Evolutionary conservation across 2,888 invertebrate species (phyloP), one percentile per base, ranked within the genome.

Genomic region (Epicampocera succincta): DNA sequence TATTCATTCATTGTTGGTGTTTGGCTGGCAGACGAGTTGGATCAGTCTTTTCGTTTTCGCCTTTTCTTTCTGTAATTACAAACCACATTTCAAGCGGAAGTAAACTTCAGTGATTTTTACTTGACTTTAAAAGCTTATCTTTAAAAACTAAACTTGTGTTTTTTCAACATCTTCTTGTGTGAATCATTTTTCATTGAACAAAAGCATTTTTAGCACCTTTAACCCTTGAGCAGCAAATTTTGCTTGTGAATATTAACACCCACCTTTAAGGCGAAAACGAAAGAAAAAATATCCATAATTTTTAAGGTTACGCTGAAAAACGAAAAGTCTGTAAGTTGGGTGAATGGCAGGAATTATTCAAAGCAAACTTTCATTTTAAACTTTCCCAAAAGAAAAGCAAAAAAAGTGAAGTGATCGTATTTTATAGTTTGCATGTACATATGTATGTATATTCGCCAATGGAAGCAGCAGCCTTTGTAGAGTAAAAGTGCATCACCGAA

Each of bases 401-500:
- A 61, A 65, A 42, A 1, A 19, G 65, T 66, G 77, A 78, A 78
- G 82, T 75, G 82, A 78, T 82, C 78, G 82, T 82, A 82, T 82
- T 65, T 65, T 33, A 21, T 63, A n/a, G n/a, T n/a, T n/a, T n/a
- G n/a, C n/a, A n/a, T n/a, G n/a, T n/a, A 33, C 19, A 44, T 42
- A 44, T 15, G 29, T 61, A 44, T 60, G 5, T 68, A 40, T 48
- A 69, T 68, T 79, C 52, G 74, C 74, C 69, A 75, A 80, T 80
- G 48, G 44, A 50, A 80, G 60, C 46, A 15, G 46, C 71, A 60
- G 61, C 73, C 76, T 75, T 72, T 38, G 48, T 65, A 63, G 63
- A 82, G 81, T 82, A 74, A 77, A 74, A 82, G 77, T 82, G 77
- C 77, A 82, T 77, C 77, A 71, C 63, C 65, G 50, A 80, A 75